Conservation (phyloP, 2,888 invertebrate genomes). For the Caenorhabditis drosophilae region DNA sequence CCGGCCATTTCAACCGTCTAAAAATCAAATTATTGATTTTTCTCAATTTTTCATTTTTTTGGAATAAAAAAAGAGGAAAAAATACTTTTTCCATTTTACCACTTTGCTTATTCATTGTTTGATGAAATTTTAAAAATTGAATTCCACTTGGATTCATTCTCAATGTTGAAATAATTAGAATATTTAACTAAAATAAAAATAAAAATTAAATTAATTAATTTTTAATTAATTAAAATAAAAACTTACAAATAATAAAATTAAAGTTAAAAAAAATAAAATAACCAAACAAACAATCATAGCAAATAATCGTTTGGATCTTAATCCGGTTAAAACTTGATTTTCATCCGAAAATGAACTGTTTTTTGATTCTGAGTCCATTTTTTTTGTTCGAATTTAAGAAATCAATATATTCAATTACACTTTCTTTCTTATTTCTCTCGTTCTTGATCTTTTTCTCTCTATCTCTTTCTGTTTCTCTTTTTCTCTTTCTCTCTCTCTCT, state of each 20-base stretch:
- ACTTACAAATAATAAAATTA: conserved; percentile 55
- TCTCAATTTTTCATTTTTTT: background rate
- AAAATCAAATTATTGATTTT: too few relatives aligned
- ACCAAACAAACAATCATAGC: conserved; percentile 35
- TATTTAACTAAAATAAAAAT: conserved; percentile 52
- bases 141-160: conserved; percentile 62
- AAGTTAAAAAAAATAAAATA: conserved; percentile 43
- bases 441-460: too few relatives aligned
- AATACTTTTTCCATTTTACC: conserved; percentile 36
- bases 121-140: conserved; percentile 52
- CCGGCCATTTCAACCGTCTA: conserved; percentile 65
- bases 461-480: too few relatives aligned
- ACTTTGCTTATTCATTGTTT: conserved; percentile 30
- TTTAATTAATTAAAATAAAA: background rate
- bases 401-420: too few relatives aligned
- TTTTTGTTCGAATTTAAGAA: background rate
- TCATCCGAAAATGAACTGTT: conserved; percentile 2
- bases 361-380: background rate
- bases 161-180: conserved; percentile 55
- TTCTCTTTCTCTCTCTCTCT: too few relatives aligned
- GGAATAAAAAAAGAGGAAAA: background rate
- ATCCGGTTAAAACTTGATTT: conserved; percentile 34
- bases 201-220: conserved; percentile 1
- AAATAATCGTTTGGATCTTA: conserved; percentile 35
- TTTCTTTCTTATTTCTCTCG: too few relatives aligned